phyloP scores from a whole-genome alignment of 2,797 vertebrate species.

The Tinamus major region DNA sequence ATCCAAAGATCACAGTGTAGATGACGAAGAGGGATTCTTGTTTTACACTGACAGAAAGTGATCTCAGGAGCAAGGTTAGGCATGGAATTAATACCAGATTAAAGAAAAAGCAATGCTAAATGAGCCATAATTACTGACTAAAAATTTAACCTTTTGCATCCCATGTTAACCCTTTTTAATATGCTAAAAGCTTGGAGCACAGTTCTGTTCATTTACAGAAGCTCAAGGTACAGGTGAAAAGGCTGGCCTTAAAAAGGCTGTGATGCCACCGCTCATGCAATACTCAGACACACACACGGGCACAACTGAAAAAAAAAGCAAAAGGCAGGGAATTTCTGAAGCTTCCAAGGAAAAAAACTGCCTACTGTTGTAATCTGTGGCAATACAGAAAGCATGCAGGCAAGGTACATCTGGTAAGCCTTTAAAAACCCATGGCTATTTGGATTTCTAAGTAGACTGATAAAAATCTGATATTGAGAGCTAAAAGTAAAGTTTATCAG shows the following conservation, averaged over 20 bases:
- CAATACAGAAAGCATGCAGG: neutral
- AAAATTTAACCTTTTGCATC: neutral
- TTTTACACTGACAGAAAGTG: constrained; percentile 74
- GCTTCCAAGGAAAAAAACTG: neutral
- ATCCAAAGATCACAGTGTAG: constrained; percentile 63
- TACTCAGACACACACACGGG: neutral
- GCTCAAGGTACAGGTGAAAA: neutral
- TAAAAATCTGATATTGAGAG: neutral
- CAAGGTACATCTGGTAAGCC: neutral
- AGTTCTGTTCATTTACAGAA: neutral
- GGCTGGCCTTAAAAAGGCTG: neutral
- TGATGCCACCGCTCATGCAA: neutral
- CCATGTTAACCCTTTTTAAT: neutral
- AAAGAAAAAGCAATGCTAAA: neutral
- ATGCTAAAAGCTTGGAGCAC: neutral
- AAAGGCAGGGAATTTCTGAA: neutral
- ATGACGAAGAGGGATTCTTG: constrained; percentile 39
- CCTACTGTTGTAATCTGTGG: neutral
- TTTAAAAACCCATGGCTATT: neutral
- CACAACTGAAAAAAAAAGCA: neutral
- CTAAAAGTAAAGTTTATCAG: constrained; percentile 6
- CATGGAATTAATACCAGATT: constrained; percentile 35
- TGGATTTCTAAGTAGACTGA: neutral
- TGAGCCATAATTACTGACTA: neutral
- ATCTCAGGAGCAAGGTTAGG: constrained; percentile 71